Evolutionary conservation across 2,113 vertebrate genomes (phyloP), one percentile per base, ranked within the genome.

Genomic region (Lampris incognitus): DNA sequence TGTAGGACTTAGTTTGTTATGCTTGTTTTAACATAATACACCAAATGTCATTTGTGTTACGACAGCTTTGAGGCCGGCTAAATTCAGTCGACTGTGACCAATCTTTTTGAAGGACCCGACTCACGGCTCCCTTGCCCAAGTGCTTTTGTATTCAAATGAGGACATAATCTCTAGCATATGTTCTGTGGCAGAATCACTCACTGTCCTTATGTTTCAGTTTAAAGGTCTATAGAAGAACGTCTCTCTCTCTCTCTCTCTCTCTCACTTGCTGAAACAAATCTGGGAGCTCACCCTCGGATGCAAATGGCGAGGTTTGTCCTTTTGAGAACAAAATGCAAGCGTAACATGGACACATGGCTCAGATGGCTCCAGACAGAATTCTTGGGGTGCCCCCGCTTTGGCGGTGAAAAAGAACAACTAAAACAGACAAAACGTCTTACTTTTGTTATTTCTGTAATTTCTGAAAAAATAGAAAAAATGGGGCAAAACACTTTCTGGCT

Each of bases 111-210:
- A 86, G 85, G 81, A 76, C 69, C 63, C 39, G 6, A 74, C 80
- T 81, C 82, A 58, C 66, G 75, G 83, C 76, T 85, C 76, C 82
- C 77, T 40, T 79, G 51, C 49, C 82, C 85, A 66, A 79, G 68
- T 88, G 84, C 89, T 92, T 93, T 94, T 94, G 91, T 93, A 92
- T 93, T 93, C 90, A 93, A 92, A 94, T 93, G 83, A 89, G 86
- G 74, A 70, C 48, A 44, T 94, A 94, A 94, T 91, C 69, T 79
- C 60, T 76, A 89, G 90, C 94, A 95, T 81, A 92, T 94, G 94
- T 90, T 72, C 71, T 72, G 87, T 76, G 46, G 81, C 72, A 63
- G 70, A 87, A 88, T 83, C 84, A 76, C 84, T 89, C 87, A 85
- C 86, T 91, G 89, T 90, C 85, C 64, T 65, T 72, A 73, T 54